Conservation (phyloP, 2,113 vertebrate species). For the Eonycteris spelaea region DNA sequence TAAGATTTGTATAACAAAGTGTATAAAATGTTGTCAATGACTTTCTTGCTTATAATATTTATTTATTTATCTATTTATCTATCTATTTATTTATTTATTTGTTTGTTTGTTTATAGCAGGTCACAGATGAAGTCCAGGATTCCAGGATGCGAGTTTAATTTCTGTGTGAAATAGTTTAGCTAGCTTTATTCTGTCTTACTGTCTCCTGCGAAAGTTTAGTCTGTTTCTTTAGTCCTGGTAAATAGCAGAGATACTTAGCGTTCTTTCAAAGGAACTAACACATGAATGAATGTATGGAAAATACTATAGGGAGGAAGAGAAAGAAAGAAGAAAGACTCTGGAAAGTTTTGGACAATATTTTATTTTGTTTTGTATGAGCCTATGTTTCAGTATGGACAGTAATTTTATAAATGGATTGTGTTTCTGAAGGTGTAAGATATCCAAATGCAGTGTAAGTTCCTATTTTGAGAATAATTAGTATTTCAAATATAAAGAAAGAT, state of each 20-base stretch:
- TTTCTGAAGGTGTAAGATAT: not conserved
- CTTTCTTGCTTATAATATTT: conserved; percentile 4
- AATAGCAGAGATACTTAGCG: not conserved
- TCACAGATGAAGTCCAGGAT: not conserved
- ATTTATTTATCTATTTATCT: not conserved
- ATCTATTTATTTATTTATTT: too few relatives aligned
- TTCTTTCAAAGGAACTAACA: not conserved
- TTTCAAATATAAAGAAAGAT: conserved; percentile 10
- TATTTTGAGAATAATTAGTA: not conserved
- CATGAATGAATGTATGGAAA: not conserved
- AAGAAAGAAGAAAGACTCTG: not conserved
- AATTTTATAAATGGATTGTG: not conserved
- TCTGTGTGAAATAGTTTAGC: not conserved
- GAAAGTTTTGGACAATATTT: not conserved
- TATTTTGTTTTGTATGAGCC: not conserved
- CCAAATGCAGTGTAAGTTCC: not conserved
- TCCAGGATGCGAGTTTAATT: conserved; percentile 9
- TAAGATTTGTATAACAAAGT: conserved; percentile 18
- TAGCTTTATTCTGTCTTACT: not conserved
- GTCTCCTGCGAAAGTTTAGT: not conserved
- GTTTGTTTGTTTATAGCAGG: not conserved
- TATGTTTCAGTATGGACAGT: not conserved
- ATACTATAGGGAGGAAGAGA: not conserved
- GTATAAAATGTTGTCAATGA: not conserved
- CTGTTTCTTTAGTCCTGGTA: not conserved